Evolutionary conservation across 2,888 invertebrate genomes (phyloP), one percentile per base, ranked within the genome.

Genomic region (Trichogramma dendrolimi): DNA sequence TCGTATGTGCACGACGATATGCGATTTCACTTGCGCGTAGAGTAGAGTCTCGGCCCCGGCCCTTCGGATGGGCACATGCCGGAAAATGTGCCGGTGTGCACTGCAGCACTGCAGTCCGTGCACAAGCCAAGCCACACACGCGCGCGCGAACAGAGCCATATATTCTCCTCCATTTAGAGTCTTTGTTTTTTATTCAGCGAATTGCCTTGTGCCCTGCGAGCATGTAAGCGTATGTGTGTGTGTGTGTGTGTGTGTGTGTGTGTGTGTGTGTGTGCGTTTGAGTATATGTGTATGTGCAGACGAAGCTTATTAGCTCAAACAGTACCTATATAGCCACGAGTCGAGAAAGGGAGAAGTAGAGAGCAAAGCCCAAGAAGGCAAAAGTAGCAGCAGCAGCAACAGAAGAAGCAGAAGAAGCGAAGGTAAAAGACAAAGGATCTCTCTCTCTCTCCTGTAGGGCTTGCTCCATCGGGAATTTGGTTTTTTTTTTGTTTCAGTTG

Each of bases 151-250:
- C 41, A 40, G 11, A 46, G 66, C 67, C 68, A 69, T 72, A 71
- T 71, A 73, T 73, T 71, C 70, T 71, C 70, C 48, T 71, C 70
- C 67, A 66, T 67, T 72, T 74, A 73, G 27, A 72, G 70, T 75
- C 73, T 72, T 76, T 74, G 72, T 73, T 75, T 75, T 74, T 76
- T 76, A 71, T 73, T 73, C 71, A 69, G 64, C 71, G 71, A 72
- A 71, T 27, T 60, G 44, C 51, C 38, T 39, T 39, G 41, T 8
- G 38, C 14, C 47, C 38, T 49, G n/a, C n/a, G n/a, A 43, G 11
- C 4, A 41, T 27, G 52, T 42, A 41, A 8, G 41, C 39, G 3
- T 5, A 5, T 51, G 48, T 54, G 41, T 47, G 47, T 14, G 8
- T 5, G 11, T 5, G 38, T 8, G 4, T 49, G 50, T 47, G 41